Conservation (phyloP, 2,888 invertebrate genomes). For the Dynastes maya region DNA sequence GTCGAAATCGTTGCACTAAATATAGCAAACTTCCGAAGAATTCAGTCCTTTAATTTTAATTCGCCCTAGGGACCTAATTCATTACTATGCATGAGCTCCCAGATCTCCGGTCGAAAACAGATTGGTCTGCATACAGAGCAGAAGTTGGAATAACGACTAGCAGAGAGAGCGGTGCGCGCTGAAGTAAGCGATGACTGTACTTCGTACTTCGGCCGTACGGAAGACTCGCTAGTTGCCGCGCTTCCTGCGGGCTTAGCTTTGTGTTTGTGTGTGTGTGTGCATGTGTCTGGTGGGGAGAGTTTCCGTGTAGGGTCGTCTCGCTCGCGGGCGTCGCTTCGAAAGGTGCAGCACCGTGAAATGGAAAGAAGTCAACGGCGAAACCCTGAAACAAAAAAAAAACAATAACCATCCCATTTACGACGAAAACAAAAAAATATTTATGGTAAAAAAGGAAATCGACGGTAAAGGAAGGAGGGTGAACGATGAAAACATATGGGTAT, state of each 20-base stretch:
- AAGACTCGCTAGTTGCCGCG: background rate
- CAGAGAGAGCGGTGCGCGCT: conserved; percentile 43
- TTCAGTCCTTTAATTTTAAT: conserved; percentile 72
- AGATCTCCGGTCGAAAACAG: conserved; percentile 66
- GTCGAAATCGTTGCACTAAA: conserved; percentile 71
- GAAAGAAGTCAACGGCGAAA: conserved; percentile 52
- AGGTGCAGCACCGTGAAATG: conserved; percentile 65
- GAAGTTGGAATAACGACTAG: conserved; percentile 67
- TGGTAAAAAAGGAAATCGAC: conserved; percentile 26
- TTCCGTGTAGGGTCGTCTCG: conserved; percentile 23
- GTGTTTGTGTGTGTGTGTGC: background rate
- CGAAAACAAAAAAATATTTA: conserved; percentile 35
- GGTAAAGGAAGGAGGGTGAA: conserved; percentile 6
- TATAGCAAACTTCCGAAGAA: conserved; percentile 71
- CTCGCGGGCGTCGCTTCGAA: conserved; percentile 44
- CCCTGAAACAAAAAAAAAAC: conserved; percentile 21
- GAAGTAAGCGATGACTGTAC: conserved; percentile 19
- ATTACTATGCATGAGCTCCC: conserved; percentile 72
- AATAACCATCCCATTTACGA: conserved; percentile 40
- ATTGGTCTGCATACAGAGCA: conserved; percentile 70
- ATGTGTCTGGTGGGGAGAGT: background rate
- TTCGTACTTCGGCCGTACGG: conserved; percentile 5
- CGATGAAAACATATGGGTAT: background rate
- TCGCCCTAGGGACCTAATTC: conserved; percentile 72
- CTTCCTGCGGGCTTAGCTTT: background rate